A percentile compares a stretch with the other conserved stretches of the same genome.
Conservation (phyloP, 1,140 invertebrate genomes). For the Diuraphis noxia region DNA sequence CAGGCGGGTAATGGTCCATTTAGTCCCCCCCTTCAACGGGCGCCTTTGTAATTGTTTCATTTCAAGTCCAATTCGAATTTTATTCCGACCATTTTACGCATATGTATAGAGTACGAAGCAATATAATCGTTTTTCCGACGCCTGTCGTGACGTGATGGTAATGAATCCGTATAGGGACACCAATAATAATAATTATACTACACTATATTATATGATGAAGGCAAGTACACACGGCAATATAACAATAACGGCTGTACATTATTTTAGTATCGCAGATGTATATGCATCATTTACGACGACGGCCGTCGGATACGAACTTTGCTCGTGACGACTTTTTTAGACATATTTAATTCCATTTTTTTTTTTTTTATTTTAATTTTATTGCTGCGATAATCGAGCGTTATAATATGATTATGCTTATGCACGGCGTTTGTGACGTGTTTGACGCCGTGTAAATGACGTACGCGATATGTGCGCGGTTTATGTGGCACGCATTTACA, state of each 20-base stretch:
- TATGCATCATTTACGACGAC: constrained; percentile 14
- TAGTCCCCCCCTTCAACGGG: no score
- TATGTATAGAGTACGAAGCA: not conserved
- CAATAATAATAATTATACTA: not conserved
- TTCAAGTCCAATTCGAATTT: not conserved
- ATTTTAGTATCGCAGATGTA: not conserved
- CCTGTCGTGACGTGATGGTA: not conserved
- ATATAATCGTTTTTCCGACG: not conserved
- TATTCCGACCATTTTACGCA: not conserved
- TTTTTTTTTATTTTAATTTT: not conserved
- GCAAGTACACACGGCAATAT: not conserved
- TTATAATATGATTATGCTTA: not conserved
- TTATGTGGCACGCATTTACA: constrained; percentile 50
- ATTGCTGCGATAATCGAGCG: not conserved
- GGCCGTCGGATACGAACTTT: not conserved
- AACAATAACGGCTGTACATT: not conserved
- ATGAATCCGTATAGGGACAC: not conserved
- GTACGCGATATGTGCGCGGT: constrained; percentile 42
- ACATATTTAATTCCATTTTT: not conserved
- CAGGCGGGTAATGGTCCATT: not conserved
- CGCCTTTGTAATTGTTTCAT: not conserved
- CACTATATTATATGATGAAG: not conserved
- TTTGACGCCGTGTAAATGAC: constrained; percentile 39
- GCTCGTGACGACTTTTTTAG: not conserved
- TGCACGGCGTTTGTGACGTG: not conserved